Conservation (phyloP, 2,888 invertebrate genomes). For the Caenorhabditis afra region DNA sequence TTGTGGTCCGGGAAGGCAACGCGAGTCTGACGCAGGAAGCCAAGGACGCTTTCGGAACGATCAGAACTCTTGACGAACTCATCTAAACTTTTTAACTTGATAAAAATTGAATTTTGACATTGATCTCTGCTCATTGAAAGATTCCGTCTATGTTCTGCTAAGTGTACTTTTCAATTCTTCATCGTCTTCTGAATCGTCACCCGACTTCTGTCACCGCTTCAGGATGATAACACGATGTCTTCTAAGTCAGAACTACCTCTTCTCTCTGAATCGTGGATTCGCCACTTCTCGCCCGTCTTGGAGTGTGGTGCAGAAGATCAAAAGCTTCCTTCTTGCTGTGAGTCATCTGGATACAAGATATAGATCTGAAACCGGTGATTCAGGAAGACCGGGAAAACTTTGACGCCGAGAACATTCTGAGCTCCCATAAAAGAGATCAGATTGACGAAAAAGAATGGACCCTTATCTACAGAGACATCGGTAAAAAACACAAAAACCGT, state of each 20-base stretch:
- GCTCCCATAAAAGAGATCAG: conserved; percentile 60
- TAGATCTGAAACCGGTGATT: no score
- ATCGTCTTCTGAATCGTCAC: not conserved
- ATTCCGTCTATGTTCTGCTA: not conserved
- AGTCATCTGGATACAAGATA: no score
- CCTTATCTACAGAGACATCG: conserved; percentile 65
- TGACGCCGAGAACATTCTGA: conserved; percentile 57
- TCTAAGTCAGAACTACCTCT: not conserved
- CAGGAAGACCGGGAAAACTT: conserved; percentile 67
- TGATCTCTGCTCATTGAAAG: no score
- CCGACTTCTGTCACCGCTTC: not conserved
- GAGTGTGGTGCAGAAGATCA: conserved; percentile 44
- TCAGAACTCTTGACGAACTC: conserved; percentile 59
- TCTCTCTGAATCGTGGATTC: conserved; percentile 22
- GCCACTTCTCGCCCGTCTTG: conserved; percentile 33
- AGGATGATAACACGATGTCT: conserved; percentile 44
- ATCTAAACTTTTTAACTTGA: no score
- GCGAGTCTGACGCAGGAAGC: conserved; percentile 85
- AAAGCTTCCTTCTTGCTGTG: conserved; percentile 58
- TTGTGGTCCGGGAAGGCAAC: conserved; percentile 90
- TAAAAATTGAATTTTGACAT: no score
- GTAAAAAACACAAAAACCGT: conserved; percentile 30
- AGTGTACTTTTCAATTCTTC: not conserved
- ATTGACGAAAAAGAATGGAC: conserved; percentile 61
- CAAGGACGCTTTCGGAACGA: conserved; percentile 33